Evolutionary conservation across 2,888 invertebrate genomes (phyloP).

Genomic region (Tiphia femorata): DNA sequence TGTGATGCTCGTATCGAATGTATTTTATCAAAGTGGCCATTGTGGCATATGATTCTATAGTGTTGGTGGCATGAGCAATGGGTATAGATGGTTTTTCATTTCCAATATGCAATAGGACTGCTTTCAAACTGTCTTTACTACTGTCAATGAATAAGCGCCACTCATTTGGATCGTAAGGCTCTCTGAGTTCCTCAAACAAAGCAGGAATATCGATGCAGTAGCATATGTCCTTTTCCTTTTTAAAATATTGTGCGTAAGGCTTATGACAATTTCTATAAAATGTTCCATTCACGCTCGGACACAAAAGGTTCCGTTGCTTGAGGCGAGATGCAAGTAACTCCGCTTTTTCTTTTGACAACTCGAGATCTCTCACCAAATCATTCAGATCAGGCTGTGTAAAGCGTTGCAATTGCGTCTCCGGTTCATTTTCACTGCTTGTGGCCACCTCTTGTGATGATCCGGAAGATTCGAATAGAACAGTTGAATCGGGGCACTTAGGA

Average conservation of each 20-base stretch:
- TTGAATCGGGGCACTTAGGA: too few relatives aligned
- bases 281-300: not conserved
- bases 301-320: not conserved
- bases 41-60: not conserved
- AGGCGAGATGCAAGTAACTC: not conserved
- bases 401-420: too few relatives aligned
- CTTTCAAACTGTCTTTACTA: not conserved
- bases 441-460: too few relatives aligned
- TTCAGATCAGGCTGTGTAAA: too few relatives aligned
- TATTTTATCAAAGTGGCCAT: not conserved
- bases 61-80: not conserved
- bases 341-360: not conserved
- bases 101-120: constrained; percentile 1
- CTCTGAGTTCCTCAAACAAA: not conserved
- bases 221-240: too few relatives aligned
- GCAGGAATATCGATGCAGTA: too few relatives aligned
- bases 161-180: not conserved
- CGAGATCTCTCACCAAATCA: too few relatives aligned
- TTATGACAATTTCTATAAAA: not conserved
- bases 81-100: not conserved
- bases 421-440: too few relatives aligned
- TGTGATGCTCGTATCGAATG: not conserved
- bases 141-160: not conserved
- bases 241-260: not conserved
- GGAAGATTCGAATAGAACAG: too few relatives aligned